Evolutionary conservation across 1,140 invertebrate species (phyloP), one percentile per base, ranked within the genome.

Genomic region (Whitmania pigra): DNA sequence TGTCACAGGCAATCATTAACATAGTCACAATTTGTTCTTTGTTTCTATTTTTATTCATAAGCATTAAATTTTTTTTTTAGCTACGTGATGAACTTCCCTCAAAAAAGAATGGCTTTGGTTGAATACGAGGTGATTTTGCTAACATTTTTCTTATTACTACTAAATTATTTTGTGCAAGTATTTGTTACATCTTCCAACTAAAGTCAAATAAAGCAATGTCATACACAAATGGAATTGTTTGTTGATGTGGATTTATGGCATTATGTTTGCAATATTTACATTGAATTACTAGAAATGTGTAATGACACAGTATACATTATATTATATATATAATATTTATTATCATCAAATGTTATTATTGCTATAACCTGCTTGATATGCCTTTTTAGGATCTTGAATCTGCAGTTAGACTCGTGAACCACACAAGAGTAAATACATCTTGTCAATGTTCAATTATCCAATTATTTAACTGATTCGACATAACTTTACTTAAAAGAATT

Each of bases 31-130:
- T 49, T 49, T 49, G 43, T 49, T 7, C 9, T 49, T 49, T 49
- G 43, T 0, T 49, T 49, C 9, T 17, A 49, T 49, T 49, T n/a
- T n/a, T n/a, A n/a, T n/a, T n/a, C n/a, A 13, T 11, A 17, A 49
- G 9, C 43, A 49, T 49, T 49, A 36, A 36, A 36, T 6, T 0
- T 5, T 7, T 74, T n/a, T 76, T 78, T 49, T 67, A 81, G 83
- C 68, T 83, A 84, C 78, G 79, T 83, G 9, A 82, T 82, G 49
- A 81, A 80, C 76, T 79, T 84, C 79, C 78, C 80, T 53, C 78
- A 78, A 55, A 82, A 81, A 73, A 76, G 79, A 55, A 82, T 83
- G 76, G 83, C 82, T 53, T 75, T 84, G 22, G 78, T 84, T 69
- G 79, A 82, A 69, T 82, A 82, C 77, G 80, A 80, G 71, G 81